A percentile compares a stretch with the other conserved stretches of the same genome.
phyloP scores from a whole-genome alignment of 2,797 vertebrate species.

The Sylvilagus floridanus region DNA sequence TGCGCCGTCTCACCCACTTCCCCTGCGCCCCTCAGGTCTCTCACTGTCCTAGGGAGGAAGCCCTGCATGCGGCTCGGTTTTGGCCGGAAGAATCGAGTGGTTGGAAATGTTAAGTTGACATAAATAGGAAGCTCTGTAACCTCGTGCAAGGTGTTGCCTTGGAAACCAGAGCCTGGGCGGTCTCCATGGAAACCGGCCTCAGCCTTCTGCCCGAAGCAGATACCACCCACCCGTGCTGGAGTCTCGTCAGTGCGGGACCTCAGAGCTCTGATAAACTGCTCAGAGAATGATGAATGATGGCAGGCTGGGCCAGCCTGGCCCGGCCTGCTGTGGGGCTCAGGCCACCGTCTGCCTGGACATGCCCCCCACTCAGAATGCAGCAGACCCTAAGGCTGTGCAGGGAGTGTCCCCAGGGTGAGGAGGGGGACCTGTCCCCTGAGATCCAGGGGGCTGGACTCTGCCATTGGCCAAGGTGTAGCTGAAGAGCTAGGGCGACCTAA shows the following conservation, averaged over 20 bases:
- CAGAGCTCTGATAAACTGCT: neutral
- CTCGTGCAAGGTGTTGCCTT: constrained; percentile 64
- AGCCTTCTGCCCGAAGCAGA: constrained; percentile 68
- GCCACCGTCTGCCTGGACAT: no score
- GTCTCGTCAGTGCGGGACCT: constrained; percentile 45
- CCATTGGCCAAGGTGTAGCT: neutral
- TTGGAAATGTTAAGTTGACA: constrained; percentile 73
- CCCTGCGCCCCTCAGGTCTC: neutral
- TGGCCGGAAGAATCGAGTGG: constrained; percentile 43
- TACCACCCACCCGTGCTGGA: constrained; percentile 65
- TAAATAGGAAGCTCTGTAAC: constrained; percentile 71
- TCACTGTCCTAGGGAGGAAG: constrained; percentile 30
- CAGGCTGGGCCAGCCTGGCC: neutral
- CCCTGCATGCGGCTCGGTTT: neutral
- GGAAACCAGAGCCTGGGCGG: constrained; percentile 76
- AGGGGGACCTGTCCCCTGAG: fast-evolving
- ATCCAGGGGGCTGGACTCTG: neutral
- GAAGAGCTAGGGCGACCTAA: no score
- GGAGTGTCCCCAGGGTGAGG: neutral
- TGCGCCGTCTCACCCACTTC: neutral
- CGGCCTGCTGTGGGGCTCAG: neutral
- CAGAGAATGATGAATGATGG: neutral
- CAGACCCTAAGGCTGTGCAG: neutral
- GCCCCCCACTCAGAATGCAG: fast-evolving
- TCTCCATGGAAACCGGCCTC: constrained; percentile 80